Evolutionary conservation across 2,797 vertebrate species (phyloP).

Genomic region (Hippocampus kuda): DNA sequence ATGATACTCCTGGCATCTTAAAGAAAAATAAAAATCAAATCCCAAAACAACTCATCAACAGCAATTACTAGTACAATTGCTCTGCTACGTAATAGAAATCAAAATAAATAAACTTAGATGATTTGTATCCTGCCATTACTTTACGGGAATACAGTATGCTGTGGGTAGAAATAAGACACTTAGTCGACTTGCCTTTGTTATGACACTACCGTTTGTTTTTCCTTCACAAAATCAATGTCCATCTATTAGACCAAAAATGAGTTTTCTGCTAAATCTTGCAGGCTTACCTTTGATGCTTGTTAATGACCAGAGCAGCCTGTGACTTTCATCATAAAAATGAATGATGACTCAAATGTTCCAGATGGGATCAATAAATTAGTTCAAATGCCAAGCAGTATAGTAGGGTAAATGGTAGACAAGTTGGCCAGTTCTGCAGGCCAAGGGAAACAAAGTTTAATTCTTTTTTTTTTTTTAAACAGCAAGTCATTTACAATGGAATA

Average conservation of each 20-base stretch:
- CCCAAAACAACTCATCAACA: neutral
- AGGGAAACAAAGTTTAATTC: neutral
- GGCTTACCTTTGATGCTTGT: neutral
- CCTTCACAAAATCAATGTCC: neutral
- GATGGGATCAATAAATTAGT: neutral
- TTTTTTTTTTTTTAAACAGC: neutral
- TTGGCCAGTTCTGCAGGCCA: neutral
- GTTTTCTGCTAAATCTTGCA: neutral
- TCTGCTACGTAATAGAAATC: neutral
- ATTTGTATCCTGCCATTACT: neutral
- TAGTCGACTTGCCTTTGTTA: neutral
- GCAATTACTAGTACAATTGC: neutral
- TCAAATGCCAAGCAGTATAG: neutral
- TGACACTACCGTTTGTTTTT: too few relatives aligned
- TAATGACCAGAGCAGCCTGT: neutral
- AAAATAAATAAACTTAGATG: neutral
- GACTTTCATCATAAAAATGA: neutral
- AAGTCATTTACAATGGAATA: neutral
- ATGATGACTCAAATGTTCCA: constrained; percentile 3
- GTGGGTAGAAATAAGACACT: neutral
- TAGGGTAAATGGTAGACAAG: neutral
- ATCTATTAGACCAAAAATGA: neutral
- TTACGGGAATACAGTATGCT: neutral
- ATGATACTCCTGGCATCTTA: neutral
- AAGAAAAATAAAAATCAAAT: neutral